Percentiles rank a stretch among this genome's conserved stretches.
Conservation (phyloP, 2,888 invertebrate species). For the Sclerodermus sp. region DNA sequence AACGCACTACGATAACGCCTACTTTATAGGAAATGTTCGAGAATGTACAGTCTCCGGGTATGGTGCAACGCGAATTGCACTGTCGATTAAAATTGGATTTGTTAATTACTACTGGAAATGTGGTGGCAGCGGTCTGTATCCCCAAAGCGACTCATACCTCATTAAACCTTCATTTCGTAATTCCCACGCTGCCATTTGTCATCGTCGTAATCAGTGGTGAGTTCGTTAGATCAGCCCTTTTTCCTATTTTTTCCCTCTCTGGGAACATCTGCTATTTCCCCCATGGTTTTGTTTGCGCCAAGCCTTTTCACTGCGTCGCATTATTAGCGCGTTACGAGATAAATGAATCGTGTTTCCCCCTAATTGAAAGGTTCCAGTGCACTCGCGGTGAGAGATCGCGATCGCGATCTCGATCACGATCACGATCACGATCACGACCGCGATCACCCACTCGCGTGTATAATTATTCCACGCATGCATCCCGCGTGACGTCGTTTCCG, state of each 20-base stretch:
- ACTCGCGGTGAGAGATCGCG: too few relatives aligned
- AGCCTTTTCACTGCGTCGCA: too few relatives aligned
- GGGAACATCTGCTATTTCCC: neutral
- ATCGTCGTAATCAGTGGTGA: constrained; percentile 28
- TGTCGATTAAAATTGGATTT: constrained; percentile 52
- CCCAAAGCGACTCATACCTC: constrained; percentile 35
- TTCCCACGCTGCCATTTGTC: constrained; percentile 38
- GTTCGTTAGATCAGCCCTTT: neutral
- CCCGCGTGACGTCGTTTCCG: too few relatives aligned
- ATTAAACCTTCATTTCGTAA: constrained; percentile 51
- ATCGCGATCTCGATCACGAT: too few relatives aligned
- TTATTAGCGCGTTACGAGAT: too few relatives aligned
- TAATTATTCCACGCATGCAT: too few relatives aligned
- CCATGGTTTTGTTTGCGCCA: neutral
- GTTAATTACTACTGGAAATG: constrained; percentile 48
- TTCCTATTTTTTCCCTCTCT: neutral
- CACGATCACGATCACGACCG: too few relatives aligned
- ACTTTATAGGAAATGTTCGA: constrained; percentile 1
- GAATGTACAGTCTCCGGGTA: constrained; percentile 8
- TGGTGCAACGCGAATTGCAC: constrained; percentile 34
- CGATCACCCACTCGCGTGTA: too few relatives aligned
- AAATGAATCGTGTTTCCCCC: too few relatives aligned
- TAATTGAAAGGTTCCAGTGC: too few relatives aligned
- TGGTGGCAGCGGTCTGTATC: constrained; percentile 11
- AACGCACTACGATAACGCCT: constrained; percentile 32